phyloP scores from a whole-genome alignment of 2,113 vertebrate species.

The Kryptolebias marmoratus region DNA sequence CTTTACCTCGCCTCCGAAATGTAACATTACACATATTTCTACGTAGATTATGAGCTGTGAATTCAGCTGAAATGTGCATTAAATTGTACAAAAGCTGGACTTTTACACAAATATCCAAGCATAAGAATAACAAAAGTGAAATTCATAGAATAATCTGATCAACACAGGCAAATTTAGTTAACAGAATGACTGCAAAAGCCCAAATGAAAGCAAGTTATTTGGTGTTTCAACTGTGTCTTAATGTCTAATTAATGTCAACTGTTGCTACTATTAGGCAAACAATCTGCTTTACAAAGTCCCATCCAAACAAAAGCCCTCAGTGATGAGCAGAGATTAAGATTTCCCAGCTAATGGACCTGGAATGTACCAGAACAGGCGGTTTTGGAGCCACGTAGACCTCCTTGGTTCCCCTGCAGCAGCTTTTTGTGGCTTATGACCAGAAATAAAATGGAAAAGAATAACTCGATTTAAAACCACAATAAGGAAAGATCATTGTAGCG shows the following conservation, averaged over 20 bases:
- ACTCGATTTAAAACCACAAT: no score
- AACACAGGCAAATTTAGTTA: background rate
- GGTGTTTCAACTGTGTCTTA: no score
- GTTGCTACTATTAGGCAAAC: no score
- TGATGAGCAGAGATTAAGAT: background rate
- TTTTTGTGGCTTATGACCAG: no score
- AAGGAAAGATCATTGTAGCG: no score
- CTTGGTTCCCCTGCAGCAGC: no score
- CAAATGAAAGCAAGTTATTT: no score
- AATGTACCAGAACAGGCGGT: background rate
- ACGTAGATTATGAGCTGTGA: background rate
- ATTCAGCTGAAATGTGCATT: background rate
- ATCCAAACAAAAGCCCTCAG: background rate
- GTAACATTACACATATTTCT: background rate
- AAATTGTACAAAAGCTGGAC: background rate
- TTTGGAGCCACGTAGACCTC: no score
- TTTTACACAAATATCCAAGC: background rate
- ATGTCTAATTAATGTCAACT: no score
- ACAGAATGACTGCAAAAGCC: background rate
- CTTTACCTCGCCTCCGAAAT: constrained; percentile 1
- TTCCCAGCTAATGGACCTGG: background rate
- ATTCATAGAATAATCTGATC: background rate
- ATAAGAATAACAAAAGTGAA: no score
- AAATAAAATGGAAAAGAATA: no score
- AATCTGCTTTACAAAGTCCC: background rate